Base-by-base conservation (phyloP, 2,113 vertebrate species). In the Triplophysa tibetana region DNA sequence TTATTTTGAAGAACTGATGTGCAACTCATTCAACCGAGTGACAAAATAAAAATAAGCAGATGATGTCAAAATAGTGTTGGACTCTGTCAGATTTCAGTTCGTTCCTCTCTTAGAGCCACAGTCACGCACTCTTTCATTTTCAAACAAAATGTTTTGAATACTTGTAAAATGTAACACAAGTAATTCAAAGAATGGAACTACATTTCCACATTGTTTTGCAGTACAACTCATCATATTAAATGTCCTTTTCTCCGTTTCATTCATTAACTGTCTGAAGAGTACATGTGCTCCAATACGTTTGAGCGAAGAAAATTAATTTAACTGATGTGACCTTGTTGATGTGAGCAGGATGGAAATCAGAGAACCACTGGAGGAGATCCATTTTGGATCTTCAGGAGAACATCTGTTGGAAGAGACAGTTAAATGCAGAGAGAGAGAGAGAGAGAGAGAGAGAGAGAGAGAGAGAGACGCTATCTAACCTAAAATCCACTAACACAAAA, bases 331-430 rank as follows among this genome's bases (percentile, higher is more conserved):
- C 67, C 41, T 38, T 52, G 56, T 63, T 79, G 66, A 29, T 70
- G 38, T 16, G 41, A 26, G 41, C 56, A 45, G 41, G 72, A 43
- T 78, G 54, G n/a, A 60, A 78, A 60, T 33, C 48, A 56, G 12
- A 65, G 8, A 78, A 60, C 56, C 41, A 17, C 58, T 63, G 41
- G 41, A 75, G 9, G 62, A 62, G 58, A 26, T 61, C 58, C 72
- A 75, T 48, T 48, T 26, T 62, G 21, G 58, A 75, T 62, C 38
- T 62, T 48, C 45, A 62, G 33, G 23, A 75, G 38, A 63, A 41
- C 72, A 75, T 75, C 72, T 75, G 72, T 62, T 43, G 54, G 19
- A 58, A 72, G 5, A 72, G 29, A 72, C 26, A 58, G 11, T 17
- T 72, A 16, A 72, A 58, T 4, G 29, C 29, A n/a, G 50, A 19